phyloP scores from a whole-genome alignment of 2,113 vertebrate genomes.

The Anolis carolinensis region DNA sequence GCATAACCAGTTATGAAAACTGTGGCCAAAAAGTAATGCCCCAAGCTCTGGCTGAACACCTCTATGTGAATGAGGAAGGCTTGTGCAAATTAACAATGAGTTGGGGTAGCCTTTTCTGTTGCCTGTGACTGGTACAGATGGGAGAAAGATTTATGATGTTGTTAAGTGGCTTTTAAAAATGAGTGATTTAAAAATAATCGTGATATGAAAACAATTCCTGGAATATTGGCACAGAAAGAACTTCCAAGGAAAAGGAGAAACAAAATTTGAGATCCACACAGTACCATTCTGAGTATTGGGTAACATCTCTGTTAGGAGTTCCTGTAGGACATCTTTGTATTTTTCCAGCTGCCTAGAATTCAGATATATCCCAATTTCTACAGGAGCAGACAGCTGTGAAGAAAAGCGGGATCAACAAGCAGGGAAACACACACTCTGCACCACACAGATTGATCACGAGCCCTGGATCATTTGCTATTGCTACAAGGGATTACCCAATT shows the following conservation, averaged over 20 bases:
- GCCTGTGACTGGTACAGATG: not conserved
- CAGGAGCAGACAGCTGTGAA: conserved; percentile 68
- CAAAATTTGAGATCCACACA: conserved; percentile 32
- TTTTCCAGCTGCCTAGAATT: conserved; percentile 73
- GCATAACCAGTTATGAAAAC: too few relatives aligned
- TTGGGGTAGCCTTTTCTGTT: not conserved
- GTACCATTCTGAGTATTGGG: conserved; percentile 56
- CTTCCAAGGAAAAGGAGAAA: conserved; percentile 49
- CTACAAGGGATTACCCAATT: conserved; percentile 7
- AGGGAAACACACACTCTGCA: conserved; percentile 17
- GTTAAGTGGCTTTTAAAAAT: conserved; percentile 21
- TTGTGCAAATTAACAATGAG: not conserved
- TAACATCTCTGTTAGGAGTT: conserved; percentile 64
- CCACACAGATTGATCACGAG: not conserved
- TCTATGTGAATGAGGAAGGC: not conserved
- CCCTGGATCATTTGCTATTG: not conserved
- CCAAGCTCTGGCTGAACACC: not conserved
- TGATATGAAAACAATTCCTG: conserved; percentile 44
- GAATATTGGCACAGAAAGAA: conserved; percentile 34
- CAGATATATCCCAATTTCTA: conserved; percentile 67
- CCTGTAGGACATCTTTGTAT: conserved; percentile 65
- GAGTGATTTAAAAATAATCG: too few relatives aligned
- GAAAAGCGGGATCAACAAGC: conserved; percentile 53
- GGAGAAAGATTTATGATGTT: conserved; percentile 8
- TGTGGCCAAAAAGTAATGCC: not conserved